These are phyloP conservation scores for Mesorhabditis belari DNA, from an alignment of 2,888 invertebrate genomes.

Conservation along the genomic window DNA sequence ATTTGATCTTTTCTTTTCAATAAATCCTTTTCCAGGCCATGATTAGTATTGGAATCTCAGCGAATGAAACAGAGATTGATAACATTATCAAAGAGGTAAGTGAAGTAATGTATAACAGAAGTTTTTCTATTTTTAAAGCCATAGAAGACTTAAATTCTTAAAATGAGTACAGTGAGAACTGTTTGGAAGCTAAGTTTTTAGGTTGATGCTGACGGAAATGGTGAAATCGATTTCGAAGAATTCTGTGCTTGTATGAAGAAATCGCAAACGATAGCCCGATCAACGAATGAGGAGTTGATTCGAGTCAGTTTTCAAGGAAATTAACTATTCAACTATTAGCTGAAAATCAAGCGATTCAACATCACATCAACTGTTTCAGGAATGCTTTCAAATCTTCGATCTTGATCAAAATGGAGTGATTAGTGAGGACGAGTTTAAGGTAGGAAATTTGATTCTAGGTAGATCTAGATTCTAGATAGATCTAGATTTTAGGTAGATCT, in stretches of 20 bases:
- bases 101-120: neutral
- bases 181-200: constrained; percentile 8
- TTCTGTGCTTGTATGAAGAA: constrained; percentile 53
- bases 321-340: no score
- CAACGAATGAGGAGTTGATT: constrained; percentile 49
- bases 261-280: constrained; percentile 43
- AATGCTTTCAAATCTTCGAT: constrained; percentile 52
- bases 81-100: constrained; percentile 48
- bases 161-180: constrained; percentile 51
- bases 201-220: constrained; percentile 53
- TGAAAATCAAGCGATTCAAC: no score
- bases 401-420: constrained; percentile 47
- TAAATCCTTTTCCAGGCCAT: constrained; percentile 44
- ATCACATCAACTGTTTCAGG: no score
- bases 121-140: constrained; percentile 48
- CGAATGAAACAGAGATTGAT: constrained; percentile 48
- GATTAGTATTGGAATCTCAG: constrained; percentile 49
- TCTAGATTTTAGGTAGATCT: no score
- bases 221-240: constrained; percentile 53
- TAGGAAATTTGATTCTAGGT: constrained; percentile 2
- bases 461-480: neutral
- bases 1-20: no score
- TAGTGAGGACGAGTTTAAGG: constrained; percentile 51
- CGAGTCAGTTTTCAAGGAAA: no score
- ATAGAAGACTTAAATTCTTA: constrained; percentile 53